Evolutionary conservation across 2,797 vertebrate genomes (phyloP).

Genomic region (Protonibea diacanthus): DNA sequence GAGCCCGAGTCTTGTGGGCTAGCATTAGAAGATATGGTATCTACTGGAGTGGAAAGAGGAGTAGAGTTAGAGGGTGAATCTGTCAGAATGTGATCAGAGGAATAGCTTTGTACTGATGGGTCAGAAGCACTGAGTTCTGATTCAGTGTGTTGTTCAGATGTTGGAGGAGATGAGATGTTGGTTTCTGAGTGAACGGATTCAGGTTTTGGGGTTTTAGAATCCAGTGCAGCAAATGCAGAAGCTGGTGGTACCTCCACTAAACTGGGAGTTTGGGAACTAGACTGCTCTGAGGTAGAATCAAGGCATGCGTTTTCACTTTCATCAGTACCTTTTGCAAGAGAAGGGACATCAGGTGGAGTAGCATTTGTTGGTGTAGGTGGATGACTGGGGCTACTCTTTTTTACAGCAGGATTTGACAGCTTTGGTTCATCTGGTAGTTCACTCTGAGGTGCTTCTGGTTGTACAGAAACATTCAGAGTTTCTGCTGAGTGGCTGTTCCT

Average conservation of each 20-base stretch:
- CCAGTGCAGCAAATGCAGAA: conserved; percentile 1
- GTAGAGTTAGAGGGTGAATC: conserved; percentile 9
- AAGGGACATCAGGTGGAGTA: conserved; percentile 17
- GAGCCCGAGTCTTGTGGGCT: conserved; percentile 14
- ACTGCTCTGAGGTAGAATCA: conserved; percentile 42
- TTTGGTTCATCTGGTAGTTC: conserved; percentile 23
- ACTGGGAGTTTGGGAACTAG: conserved; percentile 5
- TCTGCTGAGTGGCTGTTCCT: conserved; percentile 44
- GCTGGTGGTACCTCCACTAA: conserved; percentile 16
- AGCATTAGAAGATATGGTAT: conserved; percentile 1
- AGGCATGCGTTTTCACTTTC: conserved; percentile 26
- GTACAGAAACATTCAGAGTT: conserved; percentile 47
- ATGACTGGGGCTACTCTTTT: conserved; percentile 44
- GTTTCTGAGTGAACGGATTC: conserved; percentile 24
- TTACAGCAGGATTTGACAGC: conserved; percentile 47
- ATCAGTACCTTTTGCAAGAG: conserved; percentile 29
- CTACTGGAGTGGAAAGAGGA: conserved; percentile 7
- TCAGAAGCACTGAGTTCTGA: conserved; percentile 16
- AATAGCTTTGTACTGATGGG: conserved; percentile 12
- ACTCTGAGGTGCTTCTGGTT: conserved; percentile 42
- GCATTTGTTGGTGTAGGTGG: conserved; percentile 10
- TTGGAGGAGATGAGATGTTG: conserved; percentile 1
- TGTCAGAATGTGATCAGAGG: conserved; percentile 13
- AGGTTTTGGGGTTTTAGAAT: conserved; percentile 17
- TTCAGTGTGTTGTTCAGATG: conserved; percentile 12